Evolutionary conservation across 2,113 vertebrate species (phyloP), one percentile per base, ranked within the genome.

Genomic region (Pterophyllum scalare): DNA sequence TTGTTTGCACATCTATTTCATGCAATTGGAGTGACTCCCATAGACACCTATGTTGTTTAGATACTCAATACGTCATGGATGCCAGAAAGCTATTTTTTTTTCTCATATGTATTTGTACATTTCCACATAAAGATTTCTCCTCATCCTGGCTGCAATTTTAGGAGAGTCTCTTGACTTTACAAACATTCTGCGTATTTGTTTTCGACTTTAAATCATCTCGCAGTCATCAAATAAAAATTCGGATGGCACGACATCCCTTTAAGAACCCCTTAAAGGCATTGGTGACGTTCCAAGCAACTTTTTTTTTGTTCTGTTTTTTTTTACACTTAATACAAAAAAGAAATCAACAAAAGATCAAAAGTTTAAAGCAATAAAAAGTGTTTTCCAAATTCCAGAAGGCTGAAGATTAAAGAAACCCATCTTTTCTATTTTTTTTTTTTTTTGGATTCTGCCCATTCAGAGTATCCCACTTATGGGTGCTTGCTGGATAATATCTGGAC

Each of bases 251-350:
- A 84, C 87, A 83, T 95, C 90, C 94, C 91, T 94, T 95, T 95
- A 94, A 94, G 94, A 91, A 91, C 89, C 81, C 90, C 92, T 92
- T 95, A 93, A 95, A 95, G 95, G 94, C 95, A 93, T 95, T 79
- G 94, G 94, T 95, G 94, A 94, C 65, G 82, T 89, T 92, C 85
- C 79, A 75, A 93, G 85, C 86, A 88, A 90, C 76, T 86, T 86
- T 93, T 56, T 20, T 59, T 67, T 65, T 59, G 59, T 26, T 74
- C 84, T 77, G 70, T 57, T 33, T 33, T 38, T 38, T 38, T 38
- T 38, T 24, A 87, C 84, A 89, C 80, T 83, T 86, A 78, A 86
- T 91, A 92, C 59, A 92, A 91, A 88, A 90, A 93, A 87, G 77
- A 81, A 64, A 60, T 60, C 43, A 90, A 87, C 24, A 78, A 87